Evolutionary conservation across 2,888 invertebrate genomes (phyloP).

Genomic region (Pseudococcus longispinus): DNA sequence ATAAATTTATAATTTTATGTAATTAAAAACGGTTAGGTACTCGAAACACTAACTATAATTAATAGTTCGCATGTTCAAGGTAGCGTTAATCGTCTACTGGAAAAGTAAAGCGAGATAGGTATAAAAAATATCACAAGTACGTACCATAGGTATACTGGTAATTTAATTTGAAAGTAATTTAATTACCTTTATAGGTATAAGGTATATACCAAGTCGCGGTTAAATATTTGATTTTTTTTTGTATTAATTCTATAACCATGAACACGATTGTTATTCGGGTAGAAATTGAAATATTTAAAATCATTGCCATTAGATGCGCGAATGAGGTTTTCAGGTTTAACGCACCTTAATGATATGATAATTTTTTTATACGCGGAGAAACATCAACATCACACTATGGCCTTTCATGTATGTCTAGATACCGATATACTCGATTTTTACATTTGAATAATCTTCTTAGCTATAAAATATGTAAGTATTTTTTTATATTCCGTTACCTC

Average conservation of each 20-base stretch:
- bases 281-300: constrained; percentile 2
- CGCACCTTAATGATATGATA: background rate
- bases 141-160: background rate
- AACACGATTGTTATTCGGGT: background rate
- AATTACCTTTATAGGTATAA: constrained; percentile 1
- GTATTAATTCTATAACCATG: background rate
- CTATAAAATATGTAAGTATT: background rate
- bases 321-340: background rate
- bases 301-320: background rate
- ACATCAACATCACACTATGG: background rate
- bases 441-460: background rate
- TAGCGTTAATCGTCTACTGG: background rate
- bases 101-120: background rate
- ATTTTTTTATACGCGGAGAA: background rate
- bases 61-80: constrained; percentile 33
- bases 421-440: background rate
- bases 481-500: background rate
- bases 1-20: constrained; percentile 8
- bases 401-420: background rate
- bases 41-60: constrained; percentile 2
- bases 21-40: constrained; percentile 2
- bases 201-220: no score
- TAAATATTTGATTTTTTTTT: background rate
- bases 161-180: constrained; percentile 32
- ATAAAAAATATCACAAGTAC: background rate